These are phyloP conservation scores for Aplysia californica DNA, from an alignment of 1,140 invertebrate genomes.

Conservation along the genomic window DNA sequence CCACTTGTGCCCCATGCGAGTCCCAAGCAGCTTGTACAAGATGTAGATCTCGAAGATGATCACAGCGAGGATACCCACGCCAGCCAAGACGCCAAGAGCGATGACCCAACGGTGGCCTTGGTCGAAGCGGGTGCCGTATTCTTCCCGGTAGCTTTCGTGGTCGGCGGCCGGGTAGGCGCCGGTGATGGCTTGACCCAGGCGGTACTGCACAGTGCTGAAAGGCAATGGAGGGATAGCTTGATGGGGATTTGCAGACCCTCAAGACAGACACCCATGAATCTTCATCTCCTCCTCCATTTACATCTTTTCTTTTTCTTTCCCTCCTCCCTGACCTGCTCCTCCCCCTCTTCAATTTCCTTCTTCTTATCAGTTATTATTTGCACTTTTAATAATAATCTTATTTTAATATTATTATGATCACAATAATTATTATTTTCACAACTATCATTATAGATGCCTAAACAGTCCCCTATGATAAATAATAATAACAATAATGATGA, in stretches of 20 bases:
- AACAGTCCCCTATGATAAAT: too few species aligned
- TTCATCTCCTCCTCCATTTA: not conserved
- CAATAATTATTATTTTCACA: too few species aligned
- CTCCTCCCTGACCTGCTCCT: not conserved
- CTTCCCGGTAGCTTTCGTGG: slow-evolving; percentile 15
- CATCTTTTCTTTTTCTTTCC: not conserved
- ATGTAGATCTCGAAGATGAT: slow-evolving; percentile 88
- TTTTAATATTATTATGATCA: too few species aligned
- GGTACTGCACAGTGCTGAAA: slow-evolving; percentile 27
- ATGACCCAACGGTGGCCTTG: slow-evolving; percentile 83
- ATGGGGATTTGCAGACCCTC: not conserved
- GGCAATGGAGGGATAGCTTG: not conserved
- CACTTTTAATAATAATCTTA: too few species aligned
- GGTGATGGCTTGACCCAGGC: slow-evolving; percentile 42
- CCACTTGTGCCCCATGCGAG: slow-evolving; percentile 82
- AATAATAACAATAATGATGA: too few species aligned
- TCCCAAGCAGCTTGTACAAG: slow-evolving; percentile 86
- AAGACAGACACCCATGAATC: not conserved
- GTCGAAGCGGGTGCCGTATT: slow-evolving; percentile 50
- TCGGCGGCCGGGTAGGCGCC: slow-evolving; percentile 43
- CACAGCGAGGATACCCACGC: slow-evolving; percentile 82
- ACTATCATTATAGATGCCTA: too few species aligned
- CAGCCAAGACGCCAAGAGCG: slow-evolving; percentile 75
- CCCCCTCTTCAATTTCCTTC: too few species aligned
- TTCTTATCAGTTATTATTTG: too few species aligned